These are phyloP conservation scores for Synanthedon myopaeformis DNA, from an alignment of 2,888 invertebrate genomes.

Conservation along the genomic window DNA sequence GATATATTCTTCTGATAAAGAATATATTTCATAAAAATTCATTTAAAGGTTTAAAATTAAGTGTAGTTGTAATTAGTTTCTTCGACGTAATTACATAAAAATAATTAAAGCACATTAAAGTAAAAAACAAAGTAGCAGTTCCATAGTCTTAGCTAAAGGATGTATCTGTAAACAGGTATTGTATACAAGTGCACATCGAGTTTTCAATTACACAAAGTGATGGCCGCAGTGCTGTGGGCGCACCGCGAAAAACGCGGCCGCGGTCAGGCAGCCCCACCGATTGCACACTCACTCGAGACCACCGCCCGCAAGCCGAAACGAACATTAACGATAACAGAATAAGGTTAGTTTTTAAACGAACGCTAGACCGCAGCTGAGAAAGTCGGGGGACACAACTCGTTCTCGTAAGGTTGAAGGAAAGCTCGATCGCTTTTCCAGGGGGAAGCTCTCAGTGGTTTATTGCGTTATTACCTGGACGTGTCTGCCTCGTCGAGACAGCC, in stretches of 20 bases:
- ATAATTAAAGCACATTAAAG: no score
- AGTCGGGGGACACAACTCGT: conserved; percentile 56
- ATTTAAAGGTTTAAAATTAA: no score
- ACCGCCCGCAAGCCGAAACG: conserved; percentile 25
- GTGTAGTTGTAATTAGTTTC: no score
- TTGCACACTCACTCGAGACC: conserved; percentile 39
- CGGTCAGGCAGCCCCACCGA: conserved; percentile 55
- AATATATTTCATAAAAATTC: no score
- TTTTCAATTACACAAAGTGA: conserved; percentile 70
- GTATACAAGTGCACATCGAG: conserved; percentile 62
- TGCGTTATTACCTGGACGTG: conserved; percentile 71
- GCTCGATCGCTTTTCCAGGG: conserved; percentile 68
- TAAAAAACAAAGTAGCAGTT: not conserved
- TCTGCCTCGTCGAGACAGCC: conserved; percentile 61
- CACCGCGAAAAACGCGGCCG: conserved; percentile 53
- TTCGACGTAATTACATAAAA: no score
- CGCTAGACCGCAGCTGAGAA: conserved; percentile 22
- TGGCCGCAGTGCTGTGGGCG: conserved; percentile 44
- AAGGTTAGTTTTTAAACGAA: conserved; percentile 41
- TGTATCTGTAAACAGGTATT: conserved; percentile 56
- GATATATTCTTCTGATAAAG: no score
- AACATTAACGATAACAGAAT: conserved; percentile 35
- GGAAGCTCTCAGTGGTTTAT: conserved; percentile 69
- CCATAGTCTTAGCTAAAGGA: conserved; percentile 23
- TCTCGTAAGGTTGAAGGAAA: conserved; percentile 64